Conservation (phyloP, 2,888 invertebrate genomes). For the Drosophila cognata region DNA sequence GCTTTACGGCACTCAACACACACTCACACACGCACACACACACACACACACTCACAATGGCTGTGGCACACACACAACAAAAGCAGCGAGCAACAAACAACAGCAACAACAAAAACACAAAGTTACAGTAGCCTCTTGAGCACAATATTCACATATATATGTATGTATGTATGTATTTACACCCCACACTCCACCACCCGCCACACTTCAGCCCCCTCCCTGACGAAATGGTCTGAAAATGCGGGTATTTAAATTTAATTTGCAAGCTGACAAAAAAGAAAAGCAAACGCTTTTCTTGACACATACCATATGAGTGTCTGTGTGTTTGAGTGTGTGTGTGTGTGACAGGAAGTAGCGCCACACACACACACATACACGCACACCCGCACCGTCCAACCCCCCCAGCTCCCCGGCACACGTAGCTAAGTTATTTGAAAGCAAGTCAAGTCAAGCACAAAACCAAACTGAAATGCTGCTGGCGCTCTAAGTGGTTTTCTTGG, state of each 20-base stretch:
- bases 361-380: constrained; percentile 11
- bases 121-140: constrained; percentile 62
- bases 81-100: constrained; percentile 11
- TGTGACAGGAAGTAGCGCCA: constrained; percentile 51
- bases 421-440: constrained; percentile 61
- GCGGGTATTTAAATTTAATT: constrained; percentile 76
- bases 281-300: constrained; percentile 69
- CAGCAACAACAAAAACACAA: constrained; percentile 22
- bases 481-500: constrained; percentile 57
- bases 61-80: constrained; percentile 36
- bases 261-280: constrained; percentile 78
- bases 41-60: constrained; percentile 20
- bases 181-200: neutral
- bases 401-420: constrained; percentile 5
- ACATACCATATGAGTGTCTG: constrained; percentile 39
- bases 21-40: constrained; percentile 21
- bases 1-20: constrained; percentile 37
- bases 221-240: constrained; percentile 33
- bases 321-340: constrained; percentile 17
- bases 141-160: constrained; percentile 1
- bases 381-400: neutral
- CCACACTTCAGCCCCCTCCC: neutral
- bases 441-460: constrained; percentile 74
- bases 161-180: neutral
- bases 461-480: constrained; percentile 61